phyloP scores from a whole-genome alignment of 2,888 invertebrate genomes.

The Hyppa rectilinea region DNA sequence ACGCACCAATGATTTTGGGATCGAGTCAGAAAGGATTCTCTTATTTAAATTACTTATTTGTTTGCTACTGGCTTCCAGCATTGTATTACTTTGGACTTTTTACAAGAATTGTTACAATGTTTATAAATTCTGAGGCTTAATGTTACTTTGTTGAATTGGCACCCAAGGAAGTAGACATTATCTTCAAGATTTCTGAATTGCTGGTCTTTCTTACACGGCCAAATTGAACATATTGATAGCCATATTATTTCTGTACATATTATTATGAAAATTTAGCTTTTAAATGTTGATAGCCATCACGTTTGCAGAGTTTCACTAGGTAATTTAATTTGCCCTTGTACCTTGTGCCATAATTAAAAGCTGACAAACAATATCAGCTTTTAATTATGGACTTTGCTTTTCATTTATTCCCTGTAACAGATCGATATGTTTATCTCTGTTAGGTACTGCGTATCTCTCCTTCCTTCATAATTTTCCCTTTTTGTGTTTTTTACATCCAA shows the following conservation, averaged over 20 bases:
- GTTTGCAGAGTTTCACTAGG: too few relatives aligned
- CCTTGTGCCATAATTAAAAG: too few relatives aligned
- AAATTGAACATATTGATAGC: too few relatives aligned
- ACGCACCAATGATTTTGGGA: conserved; percentile 28
- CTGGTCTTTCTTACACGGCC: too few relatives aligned
- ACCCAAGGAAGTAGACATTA: not conserved
- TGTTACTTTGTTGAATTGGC: not conserved
- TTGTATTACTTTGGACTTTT: conserved; percentile 36
- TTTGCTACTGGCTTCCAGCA: conserved; percentile 12
- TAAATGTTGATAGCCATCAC: too few relatives aligned
- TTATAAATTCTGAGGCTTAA: conserved; percentile 19
- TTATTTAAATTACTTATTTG: conserved; percentile 53
- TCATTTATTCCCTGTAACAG: not conserved
- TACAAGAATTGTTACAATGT: conserved; percentile 25
- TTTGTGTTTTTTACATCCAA: too few relatives aligned
- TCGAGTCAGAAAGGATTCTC: conserved; percentile 17
- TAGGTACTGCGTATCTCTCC: not conserved
- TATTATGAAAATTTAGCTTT: too few relatives aligned
- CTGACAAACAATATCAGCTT: too few relatives aligned
- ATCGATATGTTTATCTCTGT: not conserved
- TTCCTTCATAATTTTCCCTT: not conserved
- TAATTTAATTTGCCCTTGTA: too few relatives aligned
- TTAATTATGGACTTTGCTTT: not conserved
- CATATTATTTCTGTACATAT: too few relatives aligned
- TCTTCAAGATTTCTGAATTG: not conserved